phyloP scores from a whole-genome alignment of 2,113 vertebrate species.

The Mus pahari region DNA sequence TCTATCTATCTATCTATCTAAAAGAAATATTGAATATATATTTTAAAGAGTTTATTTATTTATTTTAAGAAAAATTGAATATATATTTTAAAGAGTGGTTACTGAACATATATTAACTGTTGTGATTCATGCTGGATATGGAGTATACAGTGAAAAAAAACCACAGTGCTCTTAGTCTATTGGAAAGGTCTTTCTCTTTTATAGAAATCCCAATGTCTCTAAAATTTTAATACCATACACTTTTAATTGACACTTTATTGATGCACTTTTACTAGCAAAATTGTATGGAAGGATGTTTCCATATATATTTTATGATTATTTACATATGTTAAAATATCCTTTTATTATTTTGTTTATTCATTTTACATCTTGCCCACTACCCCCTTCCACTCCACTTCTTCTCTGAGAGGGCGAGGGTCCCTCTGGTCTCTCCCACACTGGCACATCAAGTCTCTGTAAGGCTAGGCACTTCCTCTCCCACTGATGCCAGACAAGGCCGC shows the following conservation, averaged over 20 bases:
- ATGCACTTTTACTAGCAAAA: not conserved
- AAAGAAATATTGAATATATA: too few species aligned
- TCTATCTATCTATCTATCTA: too few species aligned
- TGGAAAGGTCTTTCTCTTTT: not conserved
- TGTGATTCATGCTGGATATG: not conserved
- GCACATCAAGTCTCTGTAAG: too few species aligned
- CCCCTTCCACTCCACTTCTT: too few species aligned
- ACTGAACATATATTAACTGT: not conserved
- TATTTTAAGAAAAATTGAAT: not conserved
- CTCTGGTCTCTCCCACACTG: accelerated
- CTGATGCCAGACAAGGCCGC: too few species aligned
- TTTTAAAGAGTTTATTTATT: too few species aligned
- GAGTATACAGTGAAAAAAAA: not conserved
- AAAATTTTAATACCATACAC: not conserved
- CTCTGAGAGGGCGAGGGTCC: too few species aligned
- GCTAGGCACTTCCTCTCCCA: too few species aligned
- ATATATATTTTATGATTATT: conserved; percentile 19
- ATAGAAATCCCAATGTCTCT: not conserved
- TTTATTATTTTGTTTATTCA: too few species aligned
- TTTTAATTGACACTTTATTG: not conserved
- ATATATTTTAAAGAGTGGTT: not conserved
- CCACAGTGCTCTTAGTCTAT: not conserved
- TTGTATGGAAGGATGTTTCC: not conserved
- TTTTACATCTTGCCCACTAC: too few species aligned
- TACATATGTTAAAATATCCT: conserved; percentile 24